Evolutionary conservation across 2,888 invertebrate genomes (phyloP).

Genomic region (Heliconius aoede): DNA sequence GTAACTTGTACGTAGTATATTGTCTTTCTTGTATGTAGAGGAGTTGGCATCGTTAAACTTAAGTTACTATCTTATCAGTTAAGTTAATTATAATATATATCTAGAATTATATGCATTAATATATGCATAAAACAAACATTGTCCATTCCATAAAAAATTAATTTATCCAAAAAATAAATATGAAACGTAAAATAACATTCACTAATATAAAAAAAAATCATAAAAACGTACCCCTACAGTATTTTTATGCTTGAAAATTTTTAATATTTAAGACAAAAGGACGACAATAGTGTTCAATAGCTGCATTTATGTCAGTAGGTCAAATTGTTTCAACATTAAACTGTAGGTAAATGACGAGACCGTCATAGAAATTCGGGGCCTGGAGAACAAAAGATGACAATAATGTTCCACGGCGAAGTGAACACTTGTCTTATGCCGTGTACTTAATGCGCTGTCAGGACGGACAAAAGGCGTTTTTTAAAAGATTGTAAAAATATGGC

Average conservation of each 20-base stretch:
- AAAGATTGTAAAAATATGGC: constrained; percentile 77
- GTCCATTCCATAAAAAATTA: too few relatives aligned
- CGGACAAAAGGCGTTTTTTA: constrained; percentile 73
- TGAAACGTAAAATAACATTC: background rate
- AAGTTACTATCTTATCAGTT: too few relatives aligned
- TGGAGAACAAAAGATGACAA: constrained; percentile 62
- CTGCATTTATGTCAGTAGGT: constrained; percentile 32
- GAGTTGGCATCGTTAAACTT: too few relatives aligned
- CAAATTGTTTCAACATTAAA: constrained; percentile 33
- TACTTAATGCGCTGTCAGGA: constrained; percentile 73
- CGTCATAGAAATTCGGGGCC: constrained; percentile 46
- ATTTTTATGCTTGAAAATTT: background rate
- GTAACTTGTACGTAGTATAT: too few relatives aligned
- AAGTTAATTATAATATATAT: too few relatives aligned
- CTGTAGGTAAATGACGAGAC: constrained; percentile 42
- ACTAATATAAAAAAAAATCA: background rate
- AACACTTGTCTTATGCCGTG: constrained; percentile 77
- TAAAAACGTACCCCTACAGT: background rate
- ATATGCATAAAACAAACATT: too few relatives aligned
- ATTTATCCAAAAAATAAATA: background rate
- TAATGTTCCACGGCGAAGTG: constrained; percentile 64
- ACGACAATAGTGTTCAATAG: constrained; percentile 5
- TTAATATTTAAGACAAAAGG: background rate
- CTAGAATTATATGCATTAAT: too few relatives aligned
- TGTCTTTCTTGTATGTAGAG: too few relatives aligned